Percentiles rank a stretch among this genome's conserved stretches.
phyloP scores from a whole-genome alignment of 2,113 vertebrate genomes.

The Urocynchramus pylzowi region DNA sequence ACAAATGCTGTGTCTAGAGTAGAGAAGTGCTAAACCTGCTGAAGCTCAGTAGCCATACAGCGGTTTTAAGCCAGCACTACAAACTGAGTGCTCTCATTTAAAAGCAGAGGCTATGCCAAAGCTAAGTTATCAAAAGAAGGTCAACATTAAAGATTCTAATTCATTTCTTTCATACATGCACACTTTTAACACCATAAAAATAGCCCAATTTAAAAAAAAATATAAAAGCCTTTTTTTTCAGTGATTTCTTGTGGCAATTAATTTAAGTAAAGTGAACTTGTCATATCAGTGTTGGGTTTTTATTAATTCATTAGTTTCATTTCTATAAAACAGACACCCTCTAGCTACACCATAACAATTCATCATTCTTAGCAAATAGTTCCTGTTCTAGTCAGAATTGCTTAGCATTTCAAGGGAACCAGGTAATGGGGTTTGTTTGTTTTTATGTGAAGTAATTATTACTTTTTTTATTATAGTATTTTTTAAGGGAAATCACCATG shows the following conservation, averaged over 20 bases:
- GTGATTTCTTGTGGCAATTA: neutral
- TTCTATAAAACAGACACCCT: neutral
- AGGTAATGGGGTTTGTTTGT: neutral
- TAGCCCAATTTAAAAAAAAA: neutral
- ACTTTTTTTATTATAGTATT: neutral
- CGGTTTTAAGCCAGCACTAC: constrained; percentile 26
- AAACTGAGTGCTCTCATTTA: constrained; percentile 9
- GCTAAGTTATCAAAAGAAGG: constrained; percentile 7
- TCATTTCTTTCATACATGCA: neutral
- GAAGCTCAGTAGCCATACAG: neutral
- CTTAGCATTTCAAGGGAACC: neutral
- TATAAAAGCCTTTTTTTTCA: neutral
- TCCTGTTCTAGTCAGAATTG: neutral
- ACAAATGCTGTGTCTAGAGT: constrained; percentile 33
- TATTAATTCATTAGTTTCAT: neutral
- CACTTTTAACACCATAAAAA: neutral
- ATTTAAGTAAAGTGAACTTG: neutral
- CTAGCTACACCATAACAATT: neutral
- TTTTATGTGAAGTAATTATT: neutral
- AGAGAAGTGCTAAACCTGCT: constrained; percentile 59
- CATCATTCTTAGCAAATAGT: neutral
- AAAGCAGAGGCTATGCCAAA: neutral
- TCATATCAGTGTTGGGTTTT: neutral
- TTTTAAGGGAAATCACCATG: neutral
- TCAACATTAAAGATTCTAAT: neutral